Base-by-base conservation (phyloP, 1,140 invertebrate genomes). In the Augochlora pura region DNA sequence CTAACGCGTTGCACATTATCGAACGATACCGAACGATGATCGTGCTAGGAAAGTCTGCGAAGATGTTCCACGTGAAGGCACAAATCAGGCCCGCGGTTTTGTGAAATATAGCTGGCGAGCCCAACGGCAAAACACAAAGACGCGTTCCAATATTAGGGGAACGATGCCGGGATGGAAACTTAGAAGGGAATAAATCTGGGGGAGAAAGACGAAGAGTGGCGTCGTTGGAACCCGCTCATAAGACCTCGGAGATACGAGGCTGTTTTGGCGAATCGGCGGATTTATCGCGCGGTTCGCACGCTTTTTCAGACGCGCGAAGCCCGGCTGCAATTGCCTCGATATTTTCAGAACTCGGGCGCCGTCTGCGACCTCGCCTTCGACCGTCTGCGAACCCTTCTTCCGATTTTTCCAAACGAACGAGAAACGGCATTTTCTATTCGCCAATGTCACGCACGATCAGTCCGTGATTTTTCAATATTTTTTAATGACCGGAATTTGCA, bases 341-440 rank as follows among this genome's bases (percentile, higher is more conserved):
- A 66, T 66, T 80, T 73, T 82, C 76, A 77, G 78, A 49, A 57
- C 66, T 21, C 60, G 60, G 4, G 16, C 77, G 69, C 70, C 54
- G 60, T 59, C 66, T 76, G 68, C 80, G 82, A 80, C 67, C 52
- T 57, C 25, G 67, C 23, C 12, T 32, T 69, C 46, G 52, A 69
- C 67, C 67, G 67, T 52, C 64, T 42, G 64, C 64, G 64, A 66
- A 66, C 64, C 64, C 64, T 66, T 25, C 42, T 42, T 16, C 49
- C 16, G 39, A 66, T 49, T n/a, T 66, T 39, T 39, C 39, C 21
- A 8, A 32, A 1, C 32, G 32, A 32, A 32, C 32, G 32, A 32
- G 32, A 32, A 32, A 32, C 32, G 1, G 32, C 32, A 32, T 32
- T 32, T 32, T 32, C 32, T 32, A 4, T 32, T 32, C 1, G 32